Conservation (phyloP, 2,113 vertebrate genomes). For the Triplophysa rosa region DNA sequence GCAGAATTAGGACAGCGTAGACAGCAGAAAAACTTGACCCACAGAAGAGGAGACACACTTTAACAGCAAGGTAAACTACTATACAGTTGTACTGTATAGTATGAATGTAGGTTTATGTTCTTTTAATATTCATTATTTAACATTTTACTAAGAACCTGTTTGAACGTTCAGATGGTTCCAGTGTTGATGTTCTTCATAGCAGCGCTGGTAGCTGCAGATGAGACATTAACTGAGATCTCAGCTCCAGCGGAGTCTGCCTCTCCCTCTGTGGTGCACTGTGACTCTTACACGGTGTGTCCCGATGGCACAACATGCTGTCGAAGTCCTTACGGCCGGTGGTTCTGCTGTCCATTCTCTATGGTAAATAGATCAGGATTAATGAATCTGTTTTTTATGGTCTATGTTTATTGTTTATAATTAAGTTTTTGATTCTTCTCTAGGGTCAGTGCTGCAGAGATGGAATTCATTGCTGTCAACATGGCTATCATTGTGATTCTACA, state of each 20-base stretch:
- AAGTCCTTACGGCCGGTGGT: conserved; percentile 55
- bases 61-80: conserved; percentile 2
- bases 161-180: conserved; percentile 62
- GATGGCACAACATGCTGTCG: conserved; percentile 66
- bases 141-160: neutral
- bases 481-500: conserved; percentile 60
- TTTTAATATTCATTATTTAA: neutral
- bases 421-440: conserved; percentile 46
- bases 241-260: neutral
- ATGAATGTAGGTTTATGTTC: too few species aligned
- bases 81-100: too few species aligned
- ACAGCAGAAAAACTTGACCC: neutral
- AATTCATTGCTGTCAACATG: conserved; percentile 63
- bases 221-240: neutral
- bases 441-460: conserved; percentile 68
- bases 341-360: conserved; percentile 56
- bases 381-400: neutral
- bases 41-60: neutral
- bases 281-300: conserved; percentile 41
- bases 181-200: conserved; percentile 54
- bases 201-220: conserved; percentile 46
- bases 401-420: neutral
- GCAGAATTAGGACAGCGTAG: neutral
- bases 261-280: conserved; percentile 57
- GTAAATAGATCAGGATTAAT: conserved; percentile 55